Evolutionary conservation across 1,140 invertebrate species (phyloP).

Genomic region (Holotrichia oblita): DNA sequence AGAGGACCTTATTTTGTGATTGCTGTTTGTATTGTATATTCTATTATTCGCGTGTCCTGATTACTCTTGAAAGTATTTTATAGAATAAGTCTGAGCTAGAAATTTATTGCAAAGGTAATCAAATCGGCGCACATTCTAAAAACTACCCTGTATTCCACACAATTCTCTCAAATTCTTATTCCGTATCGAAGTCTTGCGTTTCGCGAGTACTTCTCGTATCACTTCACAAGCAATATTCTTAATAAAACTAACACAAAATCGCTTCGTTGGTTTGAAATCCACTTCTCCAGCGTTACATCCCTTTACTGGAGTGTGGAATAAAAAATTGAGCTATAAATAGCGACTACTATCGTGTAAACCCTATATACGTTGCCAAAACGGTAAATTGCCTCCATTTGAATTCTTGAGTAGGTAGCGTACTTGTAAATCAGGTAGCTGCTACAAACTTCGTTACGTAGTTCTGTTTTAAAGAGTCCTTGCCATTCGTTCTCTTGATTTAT

Average conservation of each 20-base stretch:
- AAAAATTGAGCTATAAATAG: slow-evolving; percentile 26
- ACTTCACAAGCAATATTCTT: background rate
- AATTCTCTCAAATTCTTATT: no score
- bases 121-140: no score
- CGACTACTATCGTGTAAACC: slow-evolving; percentile 8
- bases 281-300: background rate
- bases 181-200: no score
- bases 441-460: slow-evolving; percentile 5
- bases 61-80: no score
- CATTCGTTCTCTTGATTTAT: background rate
- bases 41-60: no score
- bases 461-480: background rate
- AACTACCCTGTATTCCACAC: no score
- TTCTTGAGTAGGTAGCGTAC: slow-evolving; percentile 19
- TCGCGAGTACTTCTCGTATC: background rate
- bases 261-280: background rate
- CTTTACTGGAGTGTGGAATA: slow-evolving; percentile 17
- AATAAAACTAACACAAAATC: slow-evolving; percentile 3
- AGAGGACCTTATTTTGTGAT: no score
- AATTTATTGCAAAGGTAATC: no score
- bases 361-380: slow-evolving; percentile 22
- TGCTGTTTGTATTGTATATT: no score
- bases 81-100: no score
- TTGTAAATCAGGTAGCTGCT: slow-evolving; percentile 24
- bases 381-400: slow-evolving; percentile 27